Evolutionary conservation across 2,797 vertebrate species (phyloP).

Genomic region (Microhierax caerulescens): DNA sequence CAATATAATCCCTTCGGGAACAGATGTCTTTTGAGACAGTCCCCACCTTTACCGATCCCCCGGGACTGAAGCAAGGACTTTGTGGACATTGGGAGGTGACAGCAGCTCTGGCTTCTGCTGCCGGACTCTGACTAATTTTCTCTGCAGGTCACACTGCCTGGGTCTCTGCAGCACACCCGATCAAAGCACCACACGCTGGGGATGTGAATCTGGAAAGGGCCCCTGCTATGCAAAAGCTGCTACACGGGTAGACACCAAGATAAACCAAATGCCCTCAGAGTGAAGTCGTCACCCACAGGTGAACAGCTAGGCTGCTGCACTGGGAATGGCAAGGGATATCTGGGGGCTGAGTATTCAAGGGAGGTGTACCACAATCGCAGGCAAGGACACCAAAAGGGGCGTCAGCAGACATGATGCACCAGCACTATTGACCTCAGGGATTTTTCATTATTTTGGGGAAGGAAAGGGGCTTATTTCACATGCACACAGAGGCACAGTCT

Average conservation of each 20-base stretch:
- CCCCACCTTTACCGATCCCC: not conserved
- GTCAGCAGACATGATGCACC: no score
- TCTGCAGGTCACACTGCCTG: fast-evolving
- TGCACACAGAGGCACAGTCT: not conserved
- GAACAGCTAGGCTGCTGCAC: not conserved
- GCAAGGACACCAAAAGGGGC: not conserved
- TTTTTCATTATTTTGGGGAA: not conserved
- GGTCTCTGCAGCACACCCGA: not conserved
- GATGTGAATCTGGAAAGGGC: fast-evolving
- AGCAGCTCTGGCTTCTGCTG: not conserved
- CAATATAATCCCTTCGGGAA: not conserved
- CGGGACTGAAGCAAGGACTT: not conserved
- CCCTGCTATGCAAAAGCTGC: not conserved
- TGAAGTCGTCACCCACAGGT: not conserved
- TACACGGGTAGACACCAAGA: not conserved
- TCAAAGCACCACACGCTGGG: not conserved
- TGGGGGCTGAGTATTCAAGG: not conserved
- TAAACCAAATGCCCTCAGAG: not conserved
- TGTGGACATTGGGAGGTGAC: not conserved
- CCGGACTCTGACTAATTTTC: not conserved
- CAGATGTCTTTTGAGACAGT: not conserved
- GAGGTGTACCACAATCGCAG: not conserved
- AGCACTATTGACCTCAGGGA: no score
- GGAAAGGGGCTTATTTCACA: not conserved
- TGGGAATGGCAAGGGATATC: not conserved